These are phyloP conservation scores for Synanthedon andrenaeformis DNA, from an alignment of 2,888 invertebrate genomes.

Conservation along the genomic window DNA sequence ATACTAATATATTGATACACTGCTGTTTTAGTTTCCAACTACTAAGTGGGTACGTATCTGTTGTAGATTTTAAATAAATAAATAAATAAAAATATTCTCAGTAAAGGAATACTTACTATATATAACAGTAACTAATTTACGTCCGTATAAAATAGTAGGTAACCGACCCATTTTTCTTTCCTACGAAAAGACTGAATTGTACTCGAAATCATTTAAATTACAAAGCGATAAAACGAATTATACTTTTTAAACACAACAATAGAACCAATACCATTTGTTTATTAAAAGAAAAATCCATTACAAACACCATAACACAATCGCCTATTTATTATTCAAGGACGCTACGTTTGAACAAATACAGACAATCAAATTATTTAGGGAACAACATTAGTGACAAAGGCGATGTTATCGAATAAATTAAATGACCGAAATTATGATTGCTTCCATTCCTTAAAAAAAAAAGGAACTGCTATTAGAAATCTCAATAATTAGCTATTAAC, in stretches of 20 bases:
- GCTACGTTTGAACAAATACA: slow-evolving; percentile 14
- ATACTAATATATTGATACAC: too few relatives aligned
- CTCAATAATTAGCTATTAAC: neutral
- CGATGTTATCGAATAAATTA: slow-evolving; percentile 32
- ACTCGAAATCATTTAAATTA: neutral
- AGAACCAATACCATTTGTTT: slow-evolving; percentile 18
- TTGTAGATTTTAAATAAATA: too few relatives aligned
- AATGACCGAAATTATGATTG: slow-evolving; percentile 14
- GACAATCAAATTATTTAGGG: slow-evolving; percentile 35
- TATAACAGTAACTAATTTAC: too few relatives aligned
- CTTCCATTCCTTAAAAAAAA: neutral
- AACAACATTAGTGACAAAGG: slow-evolving; percentile 18
- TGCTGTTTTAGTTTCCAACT: too few relatives aligned
- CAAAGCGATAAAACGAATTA: slow-evolving; percentile 10
- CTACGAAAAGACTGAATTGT: too few relatives aligned
- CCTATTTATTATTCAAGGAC: slow-evolving; percentile 28
- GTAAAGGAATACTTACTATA: too few relatives aligned
- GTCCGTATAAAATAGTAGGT: too few relatives aligned
- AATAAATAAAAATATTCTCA: too few relatives aligned
- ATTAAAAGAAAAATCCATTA: slow-evolving; percentile 39
- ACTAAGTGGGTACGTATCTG: too few relatives aligned
- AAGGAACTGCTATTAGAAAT: neutral
- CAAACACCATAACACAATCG: slow-evolving; percentile 2
- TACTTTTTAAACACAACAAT: slow-evolving; percentile 11
- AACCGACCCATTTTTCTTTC: too few relatives aligned